Percentiles rank a stretch among this genome's conserved stretches.
Evolutionary conservation across 2,797 vertebrate genomes (phyloP).

Genomic region (Chanos chanos): DNA sequence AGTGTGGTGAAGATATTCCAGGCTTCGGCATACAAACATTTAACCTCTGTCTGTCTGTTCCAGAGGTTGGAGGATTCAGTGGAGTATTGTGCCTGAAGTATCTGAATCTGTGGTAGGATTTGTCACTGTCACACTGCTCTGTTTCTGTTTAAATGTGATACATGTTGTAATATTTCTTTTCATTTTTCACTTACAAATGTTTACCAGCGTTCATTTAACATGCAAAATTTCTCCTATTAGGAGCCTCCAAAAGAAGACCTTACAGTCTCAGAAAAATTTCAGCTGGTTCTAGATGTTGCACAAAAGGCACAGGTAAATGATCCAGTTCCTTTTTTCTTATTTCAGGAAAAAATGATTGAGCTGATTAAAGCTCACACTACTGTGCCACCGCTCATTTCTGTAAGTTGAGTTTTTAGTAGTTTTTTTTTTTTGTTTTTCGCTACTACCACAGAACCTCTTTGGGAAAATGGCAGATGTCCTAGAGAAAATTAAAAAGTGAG

Average conservation of each 20-base stretch:
- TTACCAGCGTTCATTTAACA: neutral
- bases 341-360: too few relatives aligned
- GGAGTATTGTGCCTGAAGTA: conserved; percentile 96
- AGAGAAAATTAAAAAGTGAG: conserved; percentile 98
- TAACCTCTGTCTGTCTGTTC: neutral
- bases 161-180: neutral
- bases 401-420: neutral
- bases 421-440: conserved; percentile 12
- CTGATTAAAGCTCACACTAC: too few relatives aligned
- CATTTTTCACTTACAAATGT: neutral
- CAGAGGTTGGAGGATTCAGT: conserved; percentile 98
- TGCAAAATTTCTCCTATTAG: conserved; percentile 50
- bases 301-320: conserved; percentile 96
- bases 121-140: neutral
- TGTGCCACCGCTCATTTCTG: too few relatives aligned
- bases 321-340: too few relatives aligned
- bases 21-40: neutral
- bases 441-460: conserved; percentile 85
- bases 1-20: neutral
- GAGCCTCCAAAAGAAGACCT: conserved; percentile 92
- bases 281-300: conserved; percentile 94
- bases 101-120: conserved; percentile 85
- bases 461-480: conserved; percentile 96
- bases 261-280: conserved; percentile 96
- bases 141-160: neutral